These are phyloP conservation scores for Trogon melanurus DNA, from an alignment of 2,113 vertebrate species.

Conservation along the genomic window DNA sequence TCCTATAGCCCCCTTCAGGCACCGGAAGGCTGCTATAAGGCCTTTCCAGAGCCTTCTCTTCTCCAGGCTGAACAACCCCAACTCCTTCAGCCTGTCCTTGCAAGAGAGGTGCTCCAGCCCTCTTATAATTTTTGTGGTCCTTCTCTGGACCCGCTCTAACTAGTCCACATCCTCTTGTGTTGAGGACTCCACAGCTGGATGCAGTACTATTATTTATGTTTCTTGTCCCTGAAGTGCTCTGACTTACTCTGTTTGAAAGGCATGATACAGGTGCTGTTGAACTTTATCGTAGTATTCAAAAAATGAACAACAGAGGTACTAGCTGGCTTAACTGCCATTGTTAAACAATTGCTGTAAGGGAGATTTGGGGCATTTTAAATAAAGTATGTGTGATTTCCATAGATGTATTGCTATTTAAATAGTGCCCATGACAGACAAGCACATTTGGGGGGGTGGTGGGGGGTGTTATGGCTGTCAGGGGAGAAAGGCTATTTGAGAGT, in stretches of 20 bases:
- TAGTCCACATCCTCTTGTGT: too few species aligned
- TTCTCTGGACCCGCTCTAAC: too few species aligned
- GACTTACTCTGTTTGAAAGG: neutral
- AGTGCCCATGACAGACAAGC: neutral
- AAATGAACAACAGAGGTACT: neutral
- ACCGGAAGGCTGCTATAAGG: too few species aligned
- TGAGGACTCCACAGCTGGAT: too few species aligned
- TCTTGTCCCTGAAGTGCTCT: neutral
- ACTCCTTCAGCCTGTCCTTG: too few species aligned
- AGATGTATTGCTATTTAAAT: conserved; percentile 1
- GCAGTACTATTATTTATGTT: neutral
- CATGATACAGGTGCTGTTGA: neutral
- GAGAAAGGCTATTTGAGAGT: neutral
- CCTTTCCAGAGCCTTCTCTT: too few species aligned
- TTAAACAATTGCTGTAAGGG: neutral
- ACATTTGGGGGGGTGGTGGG: neutral
- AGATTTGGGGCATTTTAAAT: conserved; percentile 7
- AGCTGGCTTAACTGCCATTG: neutral
- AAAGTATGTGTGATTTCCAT: conserved; percentile 18
- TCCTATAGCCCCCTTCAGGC: too few species aligned
- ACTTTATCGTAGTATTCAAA: neutral
- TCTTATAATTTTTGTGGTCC: too few species aligned
- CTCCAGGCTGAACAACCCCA: too few species aligned
- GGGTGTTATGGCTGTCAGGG: too few species aligned
- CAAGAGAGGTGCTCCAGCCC: too few species aligned